Evolutionary conservation across 2,888 invertebrate species (phyloP), one percentile per base, ranked within the genome.

Genomic region (Agrenia bidenticulata): DNA sequence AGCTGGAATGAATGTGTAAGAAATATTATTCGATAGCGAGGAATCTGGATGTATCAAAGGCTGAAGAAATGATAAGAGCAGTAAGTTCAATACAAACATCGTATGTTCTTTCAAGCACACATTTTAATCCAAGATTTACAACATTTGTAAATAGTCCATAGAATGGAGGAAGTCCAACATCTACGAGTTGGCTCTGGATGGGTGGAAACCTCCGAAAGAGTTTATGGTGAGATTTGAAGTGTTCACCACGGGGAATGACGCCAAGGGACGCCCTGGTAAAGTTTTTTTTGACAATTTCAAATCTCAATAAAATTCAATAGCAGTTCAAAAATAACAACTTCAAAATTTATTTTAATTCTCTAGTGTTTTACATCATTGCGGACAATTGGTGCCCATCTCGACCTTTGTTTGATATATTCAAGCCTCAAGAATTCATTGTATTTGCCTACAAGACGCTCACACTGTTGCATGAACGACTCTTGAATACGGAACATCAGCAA

Each of bases 191-290:
- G 41, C 37, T 1, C 61, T 59, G 21, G 61, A 26, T 4, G 49
- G 49, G 45, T 71, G 63, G 59, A 55, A 66, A 23, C 66, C 67
- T 23, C 63, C 66, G 7, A 15, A 7, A 21, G 67, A 68, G 17
- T 51, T 71, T 11, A 26, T 64, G 24, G 37, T 54, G n/a, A 63
- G 63, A 41, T 71, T 51, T 39, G 70, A 68, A 55, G 26, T 68
- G 2, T 71, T 63, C 23, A 49, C 53, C 24, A 63, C 58, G 19
- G 70, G 70, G 24, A 17, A 42, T 21, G 70, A 71, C 45, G 9
- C 23, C n/a, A 67, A 71, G 60, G 64, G 66, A 21, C 63, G 70
- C 51, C 68, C 68, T 63, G 70, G 70, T 71, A 57, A 55, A 49
- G n/a, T 11, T 15, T 39, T 39, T 9, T 39, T 9, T 39, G 9